Base-by-base conservation (phyloP, 2,888 invertebrate species). In the Caenorhabditis sp. region DNA sequence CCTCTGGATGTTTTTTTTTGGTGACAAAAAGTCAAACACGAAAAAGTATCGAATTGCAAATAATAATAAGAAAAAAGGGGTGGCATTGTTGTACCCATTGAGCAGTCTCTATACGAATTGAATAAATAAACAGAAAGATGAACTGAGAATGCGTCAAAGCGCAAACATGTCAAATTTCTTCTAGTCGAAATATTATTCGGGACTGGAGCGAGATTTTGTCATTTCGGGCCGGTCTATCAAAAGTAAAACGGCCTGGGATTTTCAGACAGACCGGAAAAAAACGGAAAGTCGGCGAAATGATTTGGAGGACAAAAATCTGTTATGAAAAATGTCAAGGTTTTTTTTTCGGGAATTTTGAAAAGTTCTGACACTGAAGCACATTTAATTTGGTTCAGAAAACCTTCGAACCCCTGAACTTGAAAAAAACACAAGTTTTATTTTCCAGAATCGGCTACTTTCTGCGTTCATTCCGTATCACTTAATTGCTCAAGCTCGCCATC, bases 401-500 rank as follows among this genome's bases (percentile, higher is more conserved):
- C n/a, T n/a, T n/a, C n/a, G n/a, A n/a, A n/a, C n/a, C n/a, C n/a
- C n/a, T n/a, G n/a, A n/a, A n/a, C n/a, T n/a, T n/a, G n/a, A n/a
- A n/a, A n/a, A n/a, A n/a, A n/a, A n/a, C n/a, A n/a, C n/a, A n/a
- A n/a, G n/a, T 58, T 68, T 69, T 57, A 5, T 51, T 50, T 69
- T 84, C 43, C 72, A 85, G 85, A 84, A 78, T 31, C 70, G 77
- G 19, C 81, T 85, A 21, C 78, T 85, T 51, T 72, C 81, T 10
- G 59, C 82, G 23, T 81, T 85, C 54, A 68, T 85, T 8, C 85
- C 85, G n/a, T 67, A 69, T 55, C 85, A 85, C 69, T 76, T 85
- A 23, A 78, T 85, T 49, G 58, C 74, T 4, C 71, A 76, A 61
- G 83, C 83, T 0, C 71, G 83, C 21, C 84, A 84, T 62, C 85